Base-by-base conservation (phyloP, 2,888 invertebrate genomes). In the Tetanocera ferruginea region DNA sequence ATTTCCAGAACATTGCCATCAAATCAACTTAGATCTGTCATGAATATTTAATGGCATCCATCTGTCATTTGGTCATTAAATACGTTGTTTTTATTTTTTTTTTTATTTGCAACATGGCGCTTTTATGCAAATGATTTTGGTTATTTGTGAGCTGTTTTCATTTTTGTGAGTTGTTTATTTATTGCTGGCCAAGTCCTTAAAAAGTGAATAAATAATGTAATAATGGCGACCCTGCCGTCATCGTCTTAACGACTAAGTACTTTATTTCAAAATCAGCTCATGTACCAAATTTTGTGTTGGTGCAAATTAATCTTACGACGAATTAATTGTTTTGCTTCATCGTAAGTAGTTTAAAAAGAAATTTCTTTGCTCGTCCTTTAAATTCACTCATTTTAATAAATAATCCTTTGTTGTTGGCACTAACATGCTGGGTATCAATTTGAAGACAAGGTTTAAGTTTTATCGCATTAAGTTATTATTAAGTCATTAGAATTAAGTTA, bases 1-100 rank as follows among this genome's bases (percentile, higher is more conserved):
- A 69, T 49, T 49, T 28, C 69, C 43, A 25, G 25, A 51, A 69
- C 69, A 69, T 69, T 69, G 43, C 49, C 69, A 69, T 51, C 49
- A 51, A 69, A 69, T 69, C 69, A 69, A 69, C 51, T 69, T 28
- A 72, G 37, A 72, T 60, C 57, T 72, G 72, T 72, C 72, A 37
- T 43, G 72, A 72, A 72, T 72, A 72, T 60, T 72, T 34, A 72
- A 72, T 72, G 72, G 34, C 71, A 60, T 72, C 57, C 72, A 72
- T 72, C 72, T 72, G 72, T 72, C 72, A 72, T 57, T 72, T 72
- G 57, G 57, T 60, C 72, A 60, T 60, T 72, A 37, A n/a, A 72
- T 34, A 72, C 37, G n/a, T 23, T 37, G 43, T 57, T 69, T 69
- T 31, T 17, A 14, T 14, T n/a, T 57, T 57, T 31, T 28, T 37